Evolutionary conservation across 53 echinoderm and acorn worm genomes (phyloP), one percentile per base, ranked within the genome.

Genomic region (Temnopleurus reevesii): DNA sequence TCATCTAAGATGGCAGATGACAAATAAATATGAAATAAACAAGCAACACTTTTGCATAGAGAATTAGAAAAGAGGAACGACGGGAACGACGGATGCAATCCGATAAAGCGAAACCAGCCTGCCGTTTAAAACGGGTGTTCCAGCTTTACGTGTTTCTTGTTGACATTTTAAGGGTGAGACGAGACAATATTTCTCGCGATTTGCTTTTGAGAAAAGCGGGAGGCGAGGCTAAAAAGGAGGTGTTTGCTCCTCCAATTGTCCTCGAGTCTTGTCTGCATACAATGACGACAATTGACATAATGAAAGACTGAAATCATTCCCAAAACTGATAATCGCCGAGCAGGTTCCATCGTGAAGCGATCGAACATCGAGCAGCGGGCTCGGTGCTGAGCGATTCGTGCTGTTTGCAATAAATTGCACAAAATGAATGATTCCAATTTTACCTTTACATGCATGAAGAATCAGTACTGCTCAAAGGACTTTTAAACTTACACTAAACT

Each of bases 241-340:
- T 71, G 71, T 71, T 71, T 41, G 38, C 71, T 41, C 71, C 71
- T 71, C 43, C 21, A 2, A 71, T 71, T 71, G 71, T 71, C 71
- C 71, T 71, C 71, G 71, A n/a, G n/a, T 43, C 71, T 71, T 38
- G 21, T n/a, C n/a, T n/a, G 18, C 71, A 21, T 23, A 71, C 71
- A 36, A 71, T n/a, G 71, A 41, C 23, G 71, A 71, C 71, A 71
- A 71, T 71, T 71, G 71, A 71, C 21, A n/a, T 71, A 38, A 41
- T 71, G 41, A 71, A 71, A 71, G 71, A 71, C 41, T 71, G 71
- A 71, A 71, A 71, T 71, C 71, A 71, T 41, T 43, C 21, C 71
- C 41, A 8, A n/a, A 19, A 36, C 41, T 38, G 71, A 71, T 71
- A 71, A 71, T 71, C 36, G 71, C n/a, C 71, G 15, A 38, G 38